Evolutionary conservation across 2,113 vertebrate species (phyloP).

Genomic region (Varanus salvator): DNA sequence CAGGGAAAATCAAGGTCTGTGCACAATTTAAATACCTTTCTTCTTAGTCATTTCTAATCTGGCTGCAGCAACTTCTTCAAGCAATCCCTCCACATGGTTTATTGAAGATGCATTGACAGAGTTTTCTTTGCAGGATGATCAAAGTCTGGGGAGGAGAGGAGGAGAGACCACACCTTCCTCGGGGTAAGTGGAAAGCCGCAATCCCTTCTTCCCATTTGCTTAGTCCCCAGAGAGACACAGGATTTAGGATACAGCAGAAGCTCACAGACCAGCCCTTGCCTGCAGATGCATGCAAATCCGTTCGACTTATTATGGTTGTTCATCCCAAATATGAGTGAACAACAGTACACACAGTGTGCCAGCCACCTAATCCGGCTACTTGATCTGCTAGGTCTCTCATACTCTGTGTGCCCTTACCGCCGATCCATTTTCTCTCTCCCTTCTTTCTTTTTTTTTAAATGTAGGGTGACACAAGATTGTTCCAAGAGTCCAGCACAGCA

Average conservation of each 20-base stretch:
- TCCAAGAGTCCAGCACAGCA: conserved; percentile 26
- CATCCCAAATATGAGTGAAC: conserved; percentile 5
- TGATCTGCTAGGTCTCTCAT: conserved; percentile 10
- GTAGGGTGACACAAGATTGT: conserved; percentile 24
- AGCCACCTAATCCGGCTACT: background rate
- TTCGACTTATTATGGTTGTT: background rate
- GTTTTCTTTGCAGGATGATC: background rate
- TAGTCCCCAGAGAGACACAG: background rate
- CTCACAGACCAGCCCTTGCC: background rate
- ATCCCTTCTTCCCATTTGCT: background rate
- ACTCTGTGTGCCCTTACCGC: background rate
- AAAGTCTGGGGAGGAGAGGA: background rate
- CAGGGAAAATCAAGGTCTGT: background rate
- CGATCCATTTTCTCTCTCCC: background rate
- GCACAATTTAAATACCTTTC: background rate
- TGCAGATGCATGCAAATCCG: background rate
- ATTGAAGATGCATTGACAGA: background rate
- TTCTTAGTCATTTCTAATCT: background rate
- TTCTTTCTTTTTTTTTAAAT: background rate
- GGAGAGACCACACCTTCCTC: background rate
- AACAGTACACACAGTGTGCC: background rate
- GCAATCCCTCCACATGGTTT: too few relatives aligned
- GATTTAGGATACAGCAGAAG: background rate
- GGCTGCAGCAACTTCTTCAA: background rate
- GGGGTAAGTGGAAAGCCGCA: too few relatives aligned